These are phyloP conservation scores for Nycticebus coucang DNA, from an alignment of 2,113 vertebrate genomes.

Conservation along the genomic window DNA sequence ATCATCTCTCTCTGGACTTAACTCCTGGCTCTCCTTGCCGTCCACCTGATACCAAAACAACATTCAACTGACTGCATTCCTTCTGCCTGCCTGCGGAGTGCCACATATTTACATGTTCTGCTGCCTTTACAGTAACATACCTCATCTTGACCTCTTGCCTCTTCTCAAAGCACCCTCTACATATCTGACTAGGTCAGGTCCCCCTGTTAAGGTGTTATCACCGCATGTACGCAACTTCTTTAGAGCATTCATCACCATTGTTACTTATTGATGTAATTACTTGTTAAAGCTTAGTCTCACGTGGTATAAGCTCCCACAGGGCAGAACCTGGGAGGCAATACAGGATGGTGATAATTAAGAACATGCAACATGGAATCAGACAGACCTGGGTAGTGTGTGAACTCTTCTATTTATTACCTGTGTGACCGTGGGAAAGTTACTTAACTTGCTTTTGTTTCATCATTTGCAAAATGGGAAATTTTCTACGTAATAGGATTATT, in stretches of 20 bases:
- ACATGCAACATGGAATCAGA: neutral
- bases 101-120: neutral
- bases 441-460: constrained; percentile 35
- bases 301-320: neutral
- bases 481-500: neutral
- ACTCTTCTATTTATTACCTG: neutral
- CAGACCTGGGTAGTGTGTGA: neutral
- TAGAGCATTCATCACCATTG: neutral
- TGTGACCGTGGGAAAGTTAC: neutral
- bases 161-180: neutral
- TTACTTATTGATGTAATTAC: neutral
- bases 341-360: neutral
- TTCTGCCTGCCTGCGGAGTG: neutral
- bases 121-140: neutral
- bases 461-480: constrained; percentile 35
- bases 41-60: neutral
- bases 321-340: neutral
- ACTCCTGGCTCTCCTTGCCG: neutral
- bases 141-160: neutral
- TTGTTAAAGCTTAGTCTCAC: neutral
- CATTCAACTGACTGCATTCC: neutral
- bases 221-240: neutral
- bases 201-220: neutral
- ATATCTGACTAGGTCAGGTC: neutral
- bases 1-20: neutral